Evolutionary conservation across 2,797 vertebrate genomes (phyloP).

Genomic region (Mareca strepera): DNA sequence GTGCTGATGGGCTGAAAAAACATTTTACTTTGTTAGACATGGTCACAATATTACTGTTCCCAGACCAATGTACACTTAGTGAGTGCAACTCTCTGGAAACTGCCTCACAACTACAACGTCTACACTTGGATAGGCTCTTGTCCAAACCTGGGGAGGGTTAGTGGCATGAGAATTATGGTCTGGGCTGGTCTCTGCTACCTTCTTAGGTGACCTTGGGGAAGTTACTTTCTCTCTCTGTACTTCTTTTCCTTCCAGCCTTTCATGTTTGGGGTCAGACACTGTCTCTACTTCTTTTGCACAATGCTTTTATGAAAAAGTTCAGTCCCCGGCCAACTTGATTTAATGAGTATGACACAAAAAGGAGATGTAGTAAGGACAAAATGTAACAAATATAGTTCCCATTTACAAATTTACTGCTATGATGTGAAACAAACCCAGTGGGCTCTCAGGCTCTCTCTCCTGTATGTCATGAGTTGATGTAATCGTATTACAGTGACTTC

Average conservation of each 20-base stretch:
- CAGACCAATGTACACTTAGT: not conserved
- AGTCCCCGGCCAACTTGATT: not conserved
- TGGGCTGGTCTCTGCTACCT: not conserved
- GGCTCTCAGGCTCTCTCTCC: not conserved
- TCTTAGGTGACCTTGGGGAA: not conserved
- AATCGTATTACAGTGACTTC: not conserved
- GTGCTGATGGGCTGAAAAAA: not conserved
- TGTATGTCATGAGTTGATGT: not conserved
- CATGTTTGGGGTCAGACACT: not conserved
- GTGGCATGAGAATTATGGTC: not conserved
- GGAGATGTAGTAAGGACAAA: not conserved
- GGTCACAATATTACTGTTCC: not conserved
- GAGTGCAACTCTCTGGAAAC: not conserved
- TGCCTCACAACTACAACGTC: fast-evolving
- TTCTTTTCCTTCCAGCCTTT: not conserved
- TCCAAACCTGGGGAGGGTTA: not conserved
- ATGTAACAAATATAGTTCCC: not conserved
- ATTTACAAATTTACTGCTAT: not conserved
- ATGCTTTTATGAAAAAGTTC: not conserved
- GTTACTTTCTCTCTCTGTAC: not conserved
- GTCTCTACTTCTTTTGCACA: not conserved
- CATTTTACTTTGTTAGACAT: not conserved
- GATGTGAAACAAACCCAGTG: not conserved
- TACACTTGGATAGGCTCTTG: not conserved
- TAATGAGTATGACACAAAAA: not conserved